These are phyloP conservation scores for Buphagus erythrorhynchus DNA, from an alignment of 2,797 vertebrate genomes.

Conservation along the genomic window DNA sequence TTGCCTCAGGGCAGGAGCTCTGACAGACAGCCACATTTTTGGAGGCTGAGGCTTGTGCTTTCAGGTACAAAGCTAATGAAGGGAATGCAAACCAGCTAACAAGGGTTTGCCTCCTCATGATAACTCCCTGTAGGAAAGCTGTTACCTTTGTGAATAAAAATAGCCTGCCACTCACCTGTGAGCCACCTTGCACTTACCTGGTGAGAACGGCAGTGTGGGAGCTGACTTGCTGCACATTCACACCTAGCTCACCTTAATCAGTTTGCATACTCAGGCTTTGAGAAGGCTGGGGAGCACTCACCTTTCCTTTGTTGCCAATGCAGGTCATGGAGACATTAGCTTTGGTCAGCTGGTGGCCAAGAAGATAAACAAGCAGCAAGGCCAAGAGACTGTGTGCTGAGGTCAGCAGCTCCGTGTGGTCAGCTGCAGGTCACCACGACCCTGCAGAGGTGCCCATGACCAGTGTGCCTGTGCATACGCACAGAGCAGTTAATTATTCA, in stretches of 20 bases:
- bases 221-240: neutral
- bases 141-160: neutral
- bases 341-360: neutral
- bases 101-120: neutral
- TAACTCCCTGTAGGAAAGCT: neutral
- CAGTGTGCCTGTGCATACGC: neutral
- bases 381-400: conserved; percentile 27
- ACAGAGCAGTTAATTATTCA: conserved; percentile 54
- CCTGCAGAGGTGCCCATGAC: conserved; percentile 2
- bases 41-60: neutral
- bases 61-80: rapidly evolving
- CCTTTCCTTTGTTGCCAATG: rapidly evolving
- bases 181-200: neutral
- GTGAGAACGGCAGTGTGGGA: neutral
- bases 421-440: conserved; percentile 39
- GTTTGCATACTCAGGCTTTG: rapidly evolving
- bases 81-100: neutral
- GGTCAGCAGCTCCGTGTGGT: neutral
- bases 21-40: neutral
- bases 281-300: neutral
- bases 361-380: neutral
- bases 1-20: neutral
- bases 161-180: neutral
- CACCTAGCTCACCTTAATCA: neutral
- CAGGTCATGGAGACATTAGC: conserved; percentile 11